A percentile compares a stretch with the other conserved stretches of the same genome.
These are phyloP conservation scores for Anastatus disparis DNA, from an alignment of 1,140 invertebrate species.

Conservation along the genomic window DNA sequence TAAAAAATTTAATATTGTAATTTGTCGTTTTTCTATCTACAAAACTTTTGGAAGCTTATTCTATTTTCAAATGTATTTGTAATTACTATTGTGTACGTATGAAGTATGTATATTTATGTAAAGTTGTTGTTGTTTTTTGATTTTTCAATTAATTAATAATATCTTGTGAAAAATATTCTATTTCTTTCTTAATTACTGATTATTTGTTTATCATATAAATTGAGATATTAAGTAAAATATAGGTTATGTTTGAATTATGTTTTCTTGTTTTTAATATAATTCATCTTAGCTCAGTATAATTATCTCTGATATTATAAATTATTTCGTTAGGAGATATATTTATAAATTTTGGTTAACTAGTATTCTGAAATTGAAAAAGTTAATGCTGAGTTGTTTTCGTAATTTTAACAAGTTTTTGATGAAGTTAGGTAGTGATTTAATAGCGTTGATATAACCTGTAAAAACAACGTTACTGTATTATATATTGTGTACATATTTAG, in stretches of 20 bases:
- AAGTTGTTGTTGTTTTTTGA: too few relatives aligned
- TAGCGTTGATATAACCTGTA: constrained; percentile 1
- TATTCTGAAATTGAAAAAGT: too few relatives aligned
- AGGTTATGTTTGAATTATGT: too few relatives aligned
- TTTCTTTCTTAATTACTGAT: neutral
- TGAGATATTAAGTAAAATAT: too few relatives aligned
- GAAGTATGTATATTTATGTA: too few relatives aligned
- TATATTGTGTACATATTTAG: constrained; percentile 4
- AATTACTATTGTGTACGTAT: too few relatives aligned
- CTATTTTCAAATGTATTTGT: neutral
- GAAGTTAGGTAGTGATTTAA: constrained; percentile 7
- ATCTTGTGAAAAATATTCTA: neutral
- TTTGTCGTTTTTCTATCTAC: neutral
- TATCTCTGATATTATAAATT: neutral
- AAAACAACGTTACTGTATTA: neutral
- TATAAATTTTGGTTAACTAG: neutral
- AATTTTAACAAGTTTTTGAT: constrained; percentile 4
- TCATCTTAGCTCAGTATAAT: constrained; percentile 8
- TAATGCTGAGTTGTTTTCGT: too few relatives aligned
- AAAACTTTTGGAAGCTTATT: neutral
- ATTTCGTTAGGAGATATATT: neutral
- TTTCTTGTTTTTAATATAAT: too few relatives aligned
- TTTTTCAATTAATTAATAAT: neutral
- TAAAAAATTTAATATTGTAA: neutral
- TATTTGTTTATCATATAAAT: too few relatives aligned